Conservation (phyloP, 2,888 invertebrate species). For the Odontomyia ornata region DNA sequence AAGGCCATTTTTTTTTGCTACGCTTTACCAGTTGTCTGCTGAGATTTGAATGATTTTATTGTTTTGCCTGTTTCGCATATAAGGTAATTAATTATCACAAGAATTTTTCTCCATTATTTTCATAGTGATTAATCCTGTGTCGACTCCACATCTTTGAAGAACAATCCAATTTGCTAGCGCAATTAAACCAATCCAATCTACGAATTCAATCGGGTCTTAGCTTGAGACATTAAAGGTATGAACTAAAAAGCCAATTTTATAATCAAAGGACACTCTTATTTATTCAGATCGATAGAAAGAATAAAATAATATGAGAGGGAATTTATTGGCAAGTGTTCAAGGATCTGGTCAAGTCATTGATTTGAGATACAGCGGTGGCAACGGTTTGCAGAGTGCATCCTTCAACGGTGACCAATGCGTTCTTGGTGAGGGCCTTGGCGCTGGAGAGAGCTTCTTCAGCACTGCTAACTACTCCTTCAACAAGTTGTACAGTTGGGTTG, state of each 20-base stretch:
- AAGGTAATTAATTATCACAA: too few relatives aligned
- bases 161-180: too few relatives aligned
- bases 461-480: conserved; percentile 14
- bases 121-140: too few relatives aligned
- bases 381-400: conserved; percentile 37
- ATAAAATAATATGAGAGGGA: not conserved
- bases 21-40: not conserved
- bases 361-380: conserved; percentile 7
- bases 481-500: conserved; percentile 13
- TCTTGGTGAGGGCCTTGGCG: conserved; percentile 4
- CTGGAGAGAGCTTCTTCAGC: conserved; percentile 21
- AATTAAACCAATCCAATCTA: too few relatives aligned
- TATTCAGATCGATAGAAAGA: not conserved
- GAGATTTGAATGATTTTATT: not conserved
- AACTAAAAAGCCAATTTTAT: not conserved
- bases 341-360: not conserved
- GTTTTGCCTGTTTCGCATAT: not conserved
- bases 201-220: too few relatives aligned
- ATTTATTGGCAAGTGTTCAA: conserved; percentile 11
- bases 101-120: too few relatives aligned
- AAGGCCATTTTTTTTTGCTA: not conserved
- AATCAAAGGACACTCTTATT: conserved; percentile 5
- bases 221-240: too few relatives aligned
- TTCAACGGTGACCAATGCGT: conserved; percentile 1
- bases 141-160: too few relatives aligned